Percentiles rank a stretch among this genome's conserved stretches.
Conservation (phyloP, 2,113 vertebrate genomes). For the Lagopus muta region DNA sequence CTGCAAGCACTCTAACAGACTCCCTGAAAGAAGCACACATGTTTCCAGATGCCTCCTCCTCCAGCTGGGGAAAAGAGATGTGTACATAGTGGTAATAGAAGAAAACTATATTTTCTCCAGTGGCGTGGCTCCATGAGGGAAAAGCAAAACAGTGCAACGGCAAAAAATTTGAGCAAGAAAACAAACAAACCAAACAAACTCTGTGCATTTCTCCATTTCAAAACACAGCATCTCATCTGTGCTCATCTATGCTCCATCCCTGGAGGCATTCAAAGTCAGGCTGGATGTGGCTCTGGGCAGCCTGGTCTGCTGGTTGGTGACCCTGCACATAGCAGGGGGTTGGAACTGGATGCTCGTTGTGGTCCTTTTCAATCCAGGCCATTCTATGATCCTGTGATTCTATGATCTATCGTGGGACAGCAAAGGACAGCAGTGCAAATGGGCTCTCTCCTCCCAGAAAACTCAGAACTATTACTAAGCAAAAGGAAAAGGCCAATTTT, state of each 20-base stretch:
- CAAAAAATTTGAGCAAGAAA: background rate
- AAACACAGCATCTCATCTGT: background rate
- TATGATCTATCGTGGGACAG: background rate
- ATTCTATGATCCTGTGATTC: no score
- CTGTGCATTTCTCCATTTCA: background rate
- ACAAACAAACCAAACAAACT: background rate
- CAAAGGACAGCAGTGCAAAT: background rate
- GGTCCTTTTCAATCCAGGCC: no score
- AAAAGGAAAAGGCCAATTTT: background rate
- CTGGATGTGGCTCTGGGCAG: no score
- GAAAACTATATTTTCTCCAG: background rate
- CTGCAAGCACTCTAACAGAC: background rate
- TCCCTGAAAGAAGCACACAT: background rate
- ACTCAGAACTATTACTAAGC: background rate
- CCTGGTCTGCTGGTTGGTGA: no score
- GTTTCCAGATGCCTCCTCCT: background rate
- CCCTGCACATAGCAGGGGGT: no score
- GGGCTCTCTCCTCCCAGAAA: background rate
- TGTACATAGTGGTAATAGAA: background rate
- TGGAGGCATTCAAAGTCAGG: no score
- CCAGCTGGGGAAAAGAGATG: background rate
- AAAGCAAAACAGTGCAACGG: background rate
- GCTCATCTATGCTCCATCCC: no score
- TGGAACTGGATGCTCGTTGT: no score
- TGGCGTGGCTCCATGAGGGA: background rate